Percentiles rank a stretch among this genome's conserved stretches.
Conservation (phyloP, 2,888 invertebrate species). For the Ennomos quercinarius region DNA sequence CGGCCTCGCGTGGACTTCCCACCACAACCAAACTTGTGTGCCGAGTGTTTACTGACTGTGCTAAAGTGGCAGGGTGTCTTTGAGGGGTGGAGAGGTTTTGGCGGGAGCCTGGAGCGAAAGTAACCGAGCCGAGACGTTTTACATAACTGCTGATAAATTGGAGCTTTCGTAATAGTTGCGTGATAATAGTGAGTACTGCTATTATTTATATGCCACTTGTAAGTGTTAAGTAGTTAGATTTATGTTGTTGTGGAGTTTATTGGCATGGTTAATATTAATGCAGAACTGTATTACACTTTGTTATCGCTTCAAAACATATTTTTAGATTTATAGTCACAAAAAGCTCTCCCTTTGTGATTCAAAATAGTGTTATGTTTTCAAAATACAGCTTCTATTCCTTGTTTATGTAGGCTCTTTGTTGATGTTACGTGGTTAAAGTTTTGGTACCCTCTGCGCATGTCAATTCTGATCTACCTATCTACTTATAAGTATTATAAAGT, state of each 20-base stretch:
- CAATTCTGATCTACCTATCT: conserved; percentile 20
- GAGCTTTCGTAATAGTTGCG: conserved; percentile 75
- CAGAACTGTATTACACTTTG: conserved; percentile 6
- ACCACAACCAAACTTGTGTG: conserved; percentile 51
- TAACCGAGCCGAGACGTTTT: conserved; percentile 54
- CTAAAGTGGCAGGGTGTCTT: conserved; percentile 51
- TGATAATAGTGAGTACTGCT: conserved; percentile 78
- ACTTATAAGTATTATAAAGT: conserved; percentile 9
- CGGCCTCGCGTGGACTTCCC: conserved; percentile 39
- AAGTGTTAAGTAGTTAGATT: conserved; percentile 27
- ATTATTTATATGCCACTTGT: conserved; percentile 24
- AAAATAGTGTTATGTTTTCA: conserved; percentile 4
- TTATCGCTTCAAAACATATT: neutral
- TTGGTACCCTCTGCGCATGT: conserved; percentile 39
- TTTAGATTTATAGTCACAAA: neutral
- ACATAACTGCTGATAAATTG: conserved; percentile 72
- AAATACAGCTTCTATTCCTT: conserved; percentile 4
- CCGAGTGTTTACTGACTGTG: conserved; percentile 60
- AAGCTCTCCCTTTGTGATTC: neutral
- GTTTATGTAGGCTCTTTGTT: conserved; percentile 34
- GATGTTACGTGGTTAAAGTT: conserved; percentile 33
- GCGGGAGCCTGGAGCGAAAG: conserved; percentile 70
- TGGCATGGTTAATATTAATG: conserved; percentile 11
- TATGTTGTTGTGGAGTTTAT: conserved; percentile 21
- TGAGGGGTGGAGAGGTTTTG: conserved; percentile 48